phyloP scores from a whole-genome alignment of 2,113 vertebrate species.

The Petrocephalus microphthalmus region DNA sequence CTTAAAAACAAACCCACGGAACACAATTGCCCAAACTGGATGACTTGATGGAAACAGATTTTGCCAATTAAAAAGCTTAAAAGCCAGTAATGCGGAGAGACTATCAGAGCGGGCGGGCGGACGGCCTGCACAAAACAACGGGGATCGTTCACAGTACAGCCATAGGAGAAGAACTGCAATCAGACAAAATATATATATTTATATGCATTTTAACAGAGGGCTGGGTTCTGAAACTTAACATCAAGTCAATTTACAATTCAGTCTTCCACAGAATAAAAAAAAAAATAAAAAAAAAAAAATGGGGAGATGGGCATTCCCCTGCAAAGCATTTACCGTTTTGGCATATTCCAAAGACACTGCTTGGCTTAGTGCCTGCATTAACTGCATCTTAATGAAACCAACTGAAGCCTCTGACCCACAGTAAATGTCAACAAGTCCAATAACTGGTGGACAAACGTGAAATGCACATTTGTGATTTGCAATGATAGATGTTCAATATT shows the following conservation, averaged over 20 bases:
- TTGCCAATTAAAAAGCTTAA: not conserved
- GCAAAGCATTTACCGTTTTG: slow-evolving; percentile 4
- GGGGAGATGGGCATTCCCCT: not conserved
- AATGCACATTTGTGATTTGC: not conserved
- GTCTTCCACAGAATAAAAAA: not conserved
- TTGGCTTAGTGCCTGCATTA: not conserved
- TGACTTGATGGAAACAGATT: not conserved
- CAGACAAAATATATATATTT: not conserved
- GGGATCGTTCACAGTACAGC: not conserved
- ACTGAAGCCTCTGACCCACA: not conserved
- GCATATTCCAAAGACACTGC: slow-evolving; percentile 5
- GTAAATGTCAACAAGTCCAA: not conserved
- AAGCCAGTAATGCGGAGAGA: not conserved
- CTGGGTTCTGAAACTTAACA: not conserved
- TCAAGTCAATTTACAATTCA: not conserved
- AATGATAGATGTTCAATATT: not conserved
- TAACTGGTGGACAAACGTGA: not conserved
- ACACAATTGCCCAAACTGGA: not conserved
- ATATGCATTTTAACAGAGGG: slow-evolving; percentile 1
- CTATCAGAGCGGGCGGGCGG: not conserved
- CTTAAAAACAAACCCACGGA: not conserved
- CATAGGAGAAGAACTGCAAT: not conserved
- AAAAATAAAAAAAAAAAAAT: no score
- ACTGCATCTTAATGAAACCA: not conserved
- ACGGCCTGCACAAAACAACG: not conserved